These are phyloP conservation scores for Drusus annulatus DNA, from an alignment of 1,140 invertebrate genomes.

Conservation along the genomic window DNA sequence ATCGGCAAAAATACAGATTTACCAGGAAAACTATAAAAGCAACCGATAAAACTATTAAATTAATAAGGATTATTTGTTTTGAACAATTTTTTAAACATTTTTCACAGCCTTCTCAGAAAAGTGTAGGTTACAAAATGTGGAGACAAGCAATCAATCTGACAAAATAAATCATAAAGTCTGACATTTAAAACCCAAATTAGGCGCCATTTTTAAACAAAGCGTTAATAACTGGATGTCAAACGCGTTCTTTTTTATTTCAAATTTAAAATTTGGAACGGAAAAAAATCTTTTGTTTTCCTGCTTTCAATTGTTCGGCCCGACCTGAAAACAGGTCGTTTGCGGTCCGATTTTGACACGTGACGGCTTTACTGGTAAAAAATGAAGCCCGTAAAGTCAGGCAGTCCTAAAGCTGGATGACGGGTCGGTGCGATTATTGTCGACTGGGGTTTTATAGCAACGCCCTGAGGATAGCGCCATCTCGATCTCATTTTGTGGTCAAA, in stretches of 20 bases:
- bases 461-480: conserved; percentile 33
- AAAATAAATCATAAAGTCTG: conserved; percentile 20
- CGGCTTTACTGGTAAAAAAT: conserved; percentile 21
- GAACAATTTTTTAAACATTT: no score
- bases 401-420: conserved; percentile 7
- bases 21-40: no score
- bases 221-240: conserved; percentile 43
- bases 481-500: conserved; percentile 33
- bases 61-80: no score
- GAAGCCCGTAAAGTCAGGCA: background rate
- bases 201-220: background rate
- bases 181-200: conserved; percentile 26
- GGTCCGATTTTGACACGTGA: conserved; percentile 16
- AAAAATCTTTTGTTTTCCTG: conserved; percentile 20
- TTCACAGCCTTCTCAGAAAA: conserved; percentile 11
- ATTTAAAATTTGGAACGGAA: conserved; percentile 2
- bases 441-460: conserved; percentile 12
- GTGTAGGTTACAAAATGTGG: background rate
- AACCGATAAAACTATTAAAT: no score
- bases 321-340: conserved; percentile 39
- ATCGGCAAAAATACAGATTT: no score
- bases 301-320: background rate
- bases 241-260: conserved; percentile 24
- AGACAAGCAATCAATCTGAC: conserved; percentile 5
- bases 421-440: background rate